Base-by-base conservation (phyloP, 1,140 invertebrate species). In the Cydia amplana region DNA sequence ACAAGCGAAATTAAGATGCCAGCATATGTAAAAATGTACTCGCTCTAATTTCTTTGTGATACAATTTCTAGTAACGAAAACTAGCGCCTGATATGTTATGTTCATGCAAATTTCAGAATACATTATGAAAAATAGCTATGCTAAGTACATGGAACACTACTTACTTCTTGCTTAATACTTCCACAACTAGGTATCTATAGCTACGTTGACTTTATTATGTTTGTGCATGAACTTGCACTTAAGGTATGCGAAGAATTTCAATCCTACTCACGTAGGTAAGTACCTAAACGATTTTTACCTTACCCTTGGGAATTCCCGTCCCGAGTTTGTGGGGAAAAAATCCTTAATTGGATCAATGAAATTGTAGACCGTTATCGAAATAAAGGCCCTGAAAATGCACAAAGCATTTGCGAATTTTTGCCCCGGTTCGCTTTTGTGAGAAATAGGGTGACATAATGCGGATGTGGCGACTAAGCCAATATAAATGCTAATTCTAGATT, bases 401-500 rank as follows among this genome's bases (percentile, higher is more conserved):
- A 40, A 40, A 40, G 10, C 36, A 40, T 40, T 32, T 40, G 36
- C 36, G 36, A 40, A 40, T 40, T 40, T 40, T 10, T 9, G 36
- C 36, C 36, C 7, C 32, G 32, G 32, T 46, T 46, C 43, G 60
- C 51, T 25, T 74, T 67, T 43, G 63, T 75, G 74, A 78, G 55
- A 78, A 78, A 79, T 77, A 78, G 79, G 73, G 77, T 82, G 81
- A 83, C 77, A 79, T 76, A 80, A 75, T 64, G 78, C 70, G 76
- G 70, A 77, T 77, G 73, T 79, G 80, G 80, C 75, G 76, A 75
- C 75, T 75, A 72, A 79, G 79, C 79, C 87, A 88, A 88, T 88
- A 85, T 87, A 87, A 87, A 88, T 88, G 85, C 83, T 82, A 88
- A 88, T 88, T 80, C 78, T 75, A 77, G 73, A 78, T 75, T 77